Base-by-base conservation (phyloP, 2,888 invertebrate genomes). In the Muschampia plurimacula region DNA sequence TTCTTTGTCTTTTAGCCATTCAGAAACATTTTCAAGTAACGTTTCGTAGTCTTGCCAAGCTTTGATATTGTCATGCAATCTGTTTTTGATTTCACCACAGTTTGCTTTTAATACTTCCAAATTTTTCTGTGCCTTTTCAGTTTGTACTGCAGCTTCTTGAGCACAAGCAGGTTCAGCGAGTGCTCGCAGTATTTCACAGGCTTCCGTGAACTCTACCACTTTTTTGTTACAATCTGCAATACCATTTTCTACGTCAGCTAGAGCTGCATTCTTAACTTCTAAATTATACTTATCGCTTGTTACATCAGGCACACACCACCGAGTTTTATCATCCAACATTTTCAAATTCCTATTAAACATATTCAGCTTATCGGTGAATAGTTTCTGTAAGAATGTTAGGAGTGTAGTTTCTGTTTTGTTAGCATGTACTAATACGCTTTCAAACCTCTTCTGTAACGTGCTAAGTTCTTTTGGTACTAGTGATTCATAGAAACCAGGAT, bases 201-300 rank as follows among this genome's bases (percentile, higher is more conserved):
- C 97, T 80, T 96, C 96, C 74, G 96, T 95, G 1, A 97, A 93
- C 79, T 97, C 97, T 0, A 86, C 83, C 77, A 96, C 96, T 74
- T 96, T 95, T 2, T 90, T 91, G 72, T 96, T 95, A 82, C 97
- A 97, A 79, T 97, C 97, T 32, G 92, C 90, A 55, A 98, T 95
- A 32, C 97, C 96, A 75, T 95, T 95, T 85, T 96, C 96, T 2
- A 98, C 96, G 76, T 98, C 98, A 73, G 94, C 93, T 49, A 98
- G 86, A 0, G 98, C 97, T 1, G 97, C 96, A 81, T 97, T 95
- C 90, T 99, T 99, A 0, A 98, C 98, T 93, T 99, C 98, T 41
- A 99, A 95, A 84, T 98, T 98, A 86, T 98, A 99, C 86, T 97
- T 97, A 84, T 99, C 99, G 82, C 98, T 98, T 46, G 97, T 96